Evolutionary conservation across 1,140 invertebrate species (phyloP).

Genomic region (Tetramorium alpestre): DNA sequence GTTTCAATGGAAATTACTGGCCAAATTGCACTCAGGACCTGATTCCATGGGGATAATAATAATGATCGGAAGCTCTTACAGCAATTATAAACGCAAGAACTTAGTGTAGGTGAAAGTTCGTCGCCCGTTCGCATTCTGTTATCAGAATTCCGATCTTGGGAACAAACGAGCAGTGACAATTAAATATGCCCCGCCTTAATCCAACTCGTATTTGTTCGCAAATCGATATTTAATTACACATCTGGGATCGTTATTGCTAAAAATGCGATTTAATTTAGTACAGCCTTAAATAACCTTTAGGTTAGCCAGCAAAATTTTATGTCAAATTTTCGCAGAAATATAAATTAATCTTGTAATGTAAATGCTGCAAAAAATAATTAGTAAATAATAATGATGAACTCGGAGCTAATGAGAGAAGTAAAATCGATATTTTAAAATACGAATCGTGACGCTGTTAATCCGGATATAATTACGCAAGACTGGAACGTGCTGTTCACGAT

Average conservation of each 20-base stretch:
- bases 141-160: constrained; percentile 26
- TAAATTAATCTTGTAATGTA: constrained; percentile 48
- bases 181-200: constrained; percentile 9
- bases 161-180: constrained; percentile 23
- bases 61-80: constrained; percentile 61
- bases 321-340: constrained; percentile 33
- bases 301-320: constrained; percentile 6
- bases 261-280: neutral
- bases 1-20: constrained; percentile 18
- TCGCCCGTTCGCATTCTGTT: neutral
- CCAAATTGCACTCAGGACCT: constrained; percentile 45
- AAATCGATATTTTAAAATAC: constrained; percentile 26
- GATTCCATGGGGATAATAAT: constrained; percentile 52
- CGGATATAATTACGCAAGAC: constrained; percentile 40
- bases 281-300: neutral
- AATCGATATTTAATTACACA: neutral
- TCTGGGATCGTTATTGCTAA: neutral
- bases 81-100: constrained; percentile 60
- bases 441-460: constrained; percentile 22
- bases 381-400: constrained; percentile 10
- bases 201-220: neutral
- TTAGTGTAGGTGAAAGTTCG: constrained; percentile 43
- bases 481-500: constrained; percentile 36
- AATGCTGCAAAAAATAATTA: constrained; percentile 51
- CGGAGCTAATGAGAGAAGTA: constrained; percentile 27